Base-by-base conservation (phyloP, 2,888 invertebrate genomes). In the Punctoribates punctum region DNA sequence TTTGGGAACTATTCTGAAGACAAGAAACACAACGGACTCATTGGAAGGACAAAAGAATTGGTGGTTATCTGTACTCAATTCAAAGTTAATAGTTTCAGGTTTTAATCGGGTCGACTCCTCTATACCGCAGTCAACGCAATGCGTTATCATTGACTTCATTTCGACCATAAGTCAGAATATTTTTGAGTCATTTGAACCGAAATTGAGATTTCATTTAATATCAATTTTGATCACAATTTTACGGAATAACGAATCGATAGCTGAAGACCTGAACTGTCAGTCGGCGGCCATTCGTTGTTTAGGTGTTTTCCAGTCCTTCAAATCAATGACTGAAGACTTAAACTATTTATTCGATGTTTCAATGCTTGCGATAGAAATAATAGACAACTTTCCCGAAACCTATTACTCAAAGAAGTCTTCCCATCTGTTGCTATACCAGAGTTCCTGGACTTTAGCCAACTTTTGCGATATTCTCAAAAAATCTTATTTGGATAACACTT, bases 361-460 rank as follows among this genome's bases (percentile, higher is more conserved):
- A 20, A 42, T 75, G 70, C 48, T 70, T 72, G 6, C 57, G 11
- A 25, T 75, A 13, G 62, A 75, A 27, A 42, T 65, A 34, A 27
- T 54, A 27, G 62, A 72, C 20, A 48, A 72, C 54, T 38, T 23
- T 60, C 6, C 13, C 34, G 27, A 27, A 13, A 72, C n/a, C 11
- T 72, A 13, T 54, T 20, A 29, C 11, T 34, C 6, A 23, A 75
- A 75, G 17, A 75, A 75, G 54, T 25, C 48, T 42, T 72, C 72
- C 15, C 34, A 34, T 38, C 27, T 73, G 25, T 51, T 75, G 25
- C 25, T 75, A 72, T 70, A 75, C n/a, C 75, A 75, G 46, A 62
- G 48, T 57, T 72, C 54, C 8, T 75, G 75, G 75, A 51, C 75
- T 46, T 60, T 75, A 42, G 75, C 75, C n/a, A 75, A 75, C 51